Evolutionary conservation across 2,113 vertebrate genomes (phyloP), one percentile per base, ranked within the genome.

Genomic region (Nannospalax galili): DNA sequence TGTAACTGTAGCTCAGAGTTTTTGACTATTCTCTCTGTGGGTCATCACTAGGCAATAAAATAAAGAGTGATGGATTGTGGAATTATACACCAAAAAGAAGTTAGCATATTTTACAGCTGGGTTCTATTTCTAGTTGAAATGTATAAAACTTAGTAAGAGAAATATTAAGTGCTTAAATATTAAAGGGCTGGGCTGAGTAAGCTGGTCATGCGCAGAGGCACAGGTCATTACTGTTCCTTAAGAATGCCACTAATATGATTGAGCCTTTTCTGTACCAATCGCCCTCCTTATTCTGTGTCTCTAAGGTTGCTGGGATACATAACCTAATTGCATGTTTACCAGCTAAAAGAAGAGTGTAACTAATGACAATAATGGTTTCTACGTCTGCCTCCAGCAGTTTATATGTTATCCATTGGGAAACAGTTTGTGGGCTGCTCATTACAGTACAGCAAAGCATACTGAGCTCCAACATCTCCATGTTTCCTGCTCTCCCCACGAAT

Each of bases 1-100:
- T 80, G 72, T 79, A 42, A 58, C 64, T 73, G 65, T 93, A 84
- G 75, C 90, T n/a, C 48, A 62, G 72, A 69, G 88, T 70, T 74
- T 91, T 26, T 35, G 64, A 37, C 15, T 75, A 17, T 60, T 95
- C 86, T 84, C 95, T 88, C 30, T 52, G 77, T 45, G 69, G 89
- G 86, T 81, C 91, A 40, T 92, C 84, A 52, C 74, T 93, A 64
- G 72, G 91, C n/a, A 84, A 91, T 88, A 91, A 96, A 96, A 89
- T 45, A 40, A 86, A 86, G 67, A 92, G 4, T 86, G 91, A 94
- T 73, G 80, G 75, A 40, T n/a, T 87, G 60, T 65, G 48, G 75
- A 37, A 24, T 2, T 22, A 48, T 8, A n/a, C 87, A 94, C 90
- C 93, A 74, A 58, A 94, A 97, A 93, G 93, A 94, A 97, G 91